Percentiles rank a stretch among this genome's conserved stretches.
Conservation (phyloP, 2,888 invertebrate genomes). For the Papilio elwesi region DNA sequence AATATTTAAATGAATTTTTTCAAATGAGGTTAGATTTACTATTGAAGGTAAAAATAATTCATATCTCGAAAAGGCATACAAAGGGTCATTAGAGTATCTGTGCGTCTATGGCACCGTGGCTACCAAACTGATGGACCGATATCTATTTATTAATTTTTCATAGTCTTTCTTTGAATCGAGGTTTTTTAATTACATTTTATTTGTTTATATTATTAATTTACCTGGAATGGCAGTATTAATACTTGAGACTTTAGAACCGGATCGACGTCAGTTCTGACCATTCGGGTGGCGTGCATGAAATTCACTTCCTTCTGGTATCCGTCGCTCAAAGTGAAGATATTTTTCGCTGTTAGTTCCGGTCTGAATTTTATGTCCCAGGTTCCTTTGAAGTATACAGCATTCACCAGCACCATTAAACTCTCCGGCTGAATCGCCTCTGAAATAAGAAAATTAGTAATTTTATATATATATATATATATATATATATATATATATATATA, state of each 20-base stretch:
- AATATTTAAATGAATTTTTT: no score
- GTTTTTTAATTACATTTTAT: no score
- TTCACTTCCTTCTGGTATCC: constrained; percentile 72
- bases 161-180: no score
- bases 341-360: constrained; percentile 75
- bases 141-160: no score
- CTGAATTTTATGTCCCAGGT: constrained; percentile 87
- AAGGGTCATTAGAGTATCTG: no score
- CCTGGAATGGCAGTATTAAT: constrained; percentile 86
- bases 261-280: constrained; percentile 82
- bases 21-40: no score
- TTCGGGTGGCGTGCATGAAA: constrained; percentile 86
- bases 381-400: constrained; percentile 90
- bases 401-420: constrained; percentile 86
- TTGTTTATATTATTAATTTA: constrained; percentile 54
- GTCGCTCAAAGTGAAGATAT: constrained; percentile 80
- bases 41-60: no score
- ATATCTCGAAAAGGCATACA: no score
- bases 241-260: constrained; percentile 83
- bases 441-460: constrained; percentile 45
- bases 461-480: no score
- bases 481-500: no score
- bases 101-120: no score
- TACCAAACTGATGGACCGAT: no score
- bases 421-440: constrained; percentile 79